Evolutionary conservation across 2,888 invertebrate genomes (phyloP), one percentile per base, ranked within the genome.

Genomic region (Eulithis prunata): DNA sequence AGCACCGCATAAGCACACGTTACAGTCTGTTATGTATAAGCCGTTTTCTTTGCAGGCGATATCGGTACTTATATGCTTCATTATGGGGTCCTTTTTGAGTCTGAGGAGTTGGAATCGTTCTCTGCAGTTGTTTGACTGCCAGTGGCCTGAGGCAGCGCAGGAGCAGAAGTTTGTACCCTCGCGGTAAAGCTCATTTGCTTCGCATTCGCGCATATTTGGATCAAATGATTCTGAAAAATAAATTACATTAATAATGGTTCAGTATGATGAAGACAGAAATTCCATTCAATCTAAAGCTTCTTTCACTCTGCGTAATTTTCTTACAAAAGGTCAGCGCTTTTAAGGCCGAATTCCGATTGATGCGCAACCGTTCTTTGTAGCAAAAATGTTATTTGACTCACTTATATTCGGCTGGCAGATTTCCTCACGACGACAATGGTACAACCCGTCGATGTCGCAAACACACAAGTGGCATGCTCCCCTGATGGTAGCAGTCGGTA

Each of bases 381-480:
- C 3, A 8, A 41, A 41, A 41, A 41, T 41, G 10, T 10, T 10
- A 12, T 2, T 41, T 7, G 38, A 63, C 68, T 71, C 41, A 64
- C 68, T 43, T 36, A 14, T 45, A 1, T 64, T 8, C 4, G 12
- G 52, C 28, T 38, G 11, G 63, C 86, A 85, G 0, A 56, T 7
- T 5, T 72, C 68, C 1, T 52, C 46, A 28, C 69, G 75, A 73
- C 89, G 75, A 73, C 89, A 89, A 49, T 83, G 71, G 73, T 76
- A 89, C 12, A 82, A 56, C 1, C 87, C 88, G 1, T 80, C 79
- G 2, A 68, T 49, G 2, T 73, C 70, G 61, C 89, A 89, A 28
- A 83, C 52, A 67, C 89, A 89, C 8, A 65, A 56, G 46, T 86
- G 83, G 64, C 87, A 86, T 0, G 78, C 78, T 0, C 87, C 85